These are phyloP conservation scores for Corythornis vintsioides DNA, from an alignment of 2,113 vertebrate genomes.

Conservation along the genomic window DNA sequence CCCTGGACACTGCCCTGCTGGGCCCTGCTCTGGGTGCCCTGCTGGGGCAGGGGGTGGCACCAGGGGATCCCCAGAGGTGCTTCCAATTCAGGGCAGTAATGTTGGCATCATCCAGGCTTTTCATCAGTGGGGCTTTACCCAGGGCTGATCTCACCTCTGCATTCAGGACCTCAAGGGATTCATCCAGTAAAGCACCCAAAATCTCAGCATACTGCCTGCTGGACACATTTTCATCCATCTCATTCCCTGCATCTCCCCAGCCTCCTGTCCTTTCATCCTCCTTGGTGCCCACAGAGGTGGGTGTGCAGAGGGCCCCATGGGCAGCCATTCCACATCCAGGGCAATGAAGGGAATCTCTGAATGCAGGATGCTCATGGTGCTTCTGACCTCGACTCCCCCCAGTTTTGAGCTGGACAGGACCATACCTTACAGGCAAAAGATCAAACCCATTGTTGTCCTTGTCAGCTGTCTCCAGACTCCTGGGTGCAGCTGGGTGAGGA, in stretches of 20 bases:
- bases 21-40: too few relatives aligned
- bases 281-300: neutral
- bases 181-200: accelerated
- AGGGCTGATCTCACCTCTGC: neutral
- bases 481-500: slow-evolving; percentile 31
- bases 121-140: neutral
- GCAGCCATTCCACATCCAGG: neutral
- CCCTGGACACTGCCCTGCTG: too few relatives aligned
- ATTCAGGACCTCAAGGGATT: accelerated
- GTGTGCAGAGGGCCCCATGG: accelerated
- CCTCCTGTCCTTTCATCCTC: neutral
- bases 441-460: neutral
- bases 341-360: neutral
- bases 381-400: neutral
- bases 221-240: neutral
- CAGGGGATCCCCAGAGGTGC: too few relatives aligned
- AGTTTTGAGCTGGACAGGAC: accelerated
- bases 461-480: slow-evolving; percentile 32
- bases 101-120: neutral
- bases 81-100: neutral
- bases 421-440: slow-evolving; percentile 12
- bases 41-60: too few relatives aligned
- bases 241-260: neutral
- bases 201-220: neutral
- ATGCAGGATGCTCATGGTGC: neutral